Percentiles rank a stretch among this genome's conserved stretches.
Conservation (phyloP, 2,888 invertebrate species). For the Torymus auratus region DNA sequence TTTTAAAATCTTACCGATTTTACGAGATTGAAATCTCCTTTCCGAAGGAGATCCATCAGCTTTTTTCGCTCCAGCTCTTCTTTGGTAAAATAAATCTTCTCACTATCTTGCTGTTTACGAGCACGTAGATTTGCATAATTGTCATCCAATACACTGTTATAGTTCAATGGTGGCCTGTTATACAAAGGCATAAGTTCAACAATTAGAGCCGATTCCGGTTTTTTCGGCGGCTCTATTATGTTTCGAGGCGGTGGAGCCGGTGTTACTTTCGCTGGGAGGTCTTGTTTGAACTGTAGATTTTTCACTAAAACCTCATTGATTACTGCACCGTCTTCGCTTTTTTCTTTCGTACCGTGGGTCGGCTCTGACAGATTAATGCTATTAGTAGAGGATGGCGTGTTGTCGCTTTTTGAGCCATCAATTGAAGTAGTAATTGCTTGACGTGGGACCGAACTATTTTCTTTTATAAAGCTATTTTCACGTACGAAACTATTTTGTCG, state of each 20-base stretch:
- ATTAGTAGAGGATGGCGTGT: conserved; percentile 5
- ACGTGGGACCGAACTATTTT: not conserved
- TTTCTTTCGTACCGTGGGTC: conserved; percentile 38
- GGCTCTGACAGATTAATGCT: conserved; percentile 5
- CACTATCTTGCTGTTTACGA: conserved; percentile 61
- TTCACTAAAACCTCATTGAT: conserved; percentile 69
- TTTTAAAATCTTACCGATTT: conserved; percentile 68
- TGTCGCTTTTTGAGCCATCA: not conserved
- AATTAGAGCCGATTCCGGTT: conserved; percentile 33
- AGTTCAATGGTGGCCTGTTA: conserved; percentile 63
- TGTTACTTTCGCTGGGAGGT: conserved; percentile 60
- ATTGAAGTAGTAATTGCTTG: not conserved
- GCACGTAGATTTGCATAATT: conserved; percentile 66
- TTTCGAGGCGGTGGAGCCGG: conserved; percentile 44
- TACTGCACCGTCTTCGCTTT: conserved; percentile 60
- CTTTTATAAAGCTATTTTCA: conserved; percentile 10
- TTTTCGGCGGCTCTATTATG: conserved; percentile 14
- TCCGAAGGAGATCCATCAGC: conserved; percentile 68
- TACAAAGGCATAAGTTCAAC: conserved; percentile 41
- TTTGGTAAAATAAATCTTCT: conserved; percentile 68
- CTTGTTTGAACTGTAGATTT: conserved; percentile 69
- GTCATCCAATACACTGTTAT: conserved; percentile 68
- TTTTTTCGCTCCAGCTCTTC: conserved; percentile 70
- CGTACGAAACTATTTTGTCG: conserved; percentile 8
- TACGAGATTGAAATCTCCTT: conserved; percentile 67